Evolutionary conservation across 2,113 vertebrate species (phyloP).

Genomic region (Orycteropus afer): DNA sequence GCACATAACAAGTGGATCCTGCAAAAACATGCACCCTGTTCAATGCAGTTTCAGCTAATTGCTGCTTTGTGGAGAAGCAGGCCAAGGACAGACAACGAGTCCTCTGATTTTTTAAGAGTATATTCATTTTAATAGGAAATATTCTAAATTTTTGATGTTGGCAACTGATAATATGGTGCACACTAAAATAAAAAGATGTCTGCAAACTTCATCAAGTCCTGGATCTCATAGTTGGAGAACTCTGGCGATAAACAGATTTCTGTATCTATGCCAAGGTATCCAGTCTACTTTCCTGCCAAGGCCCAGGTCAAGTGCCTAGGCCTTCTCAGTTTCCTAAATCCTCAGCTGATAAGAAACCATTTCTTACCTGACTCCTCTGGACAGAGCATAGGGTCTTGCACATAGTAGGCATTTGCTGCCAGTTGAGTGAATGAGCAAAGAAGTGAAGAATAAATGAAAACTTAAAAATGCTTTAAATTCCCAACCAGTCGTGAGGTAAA

Average conservation of each 20-base stretch:
- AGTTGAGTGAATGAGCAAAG: background rate
- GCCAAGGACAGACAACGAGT: background rate
- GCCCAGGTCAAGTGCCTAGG: background rate
- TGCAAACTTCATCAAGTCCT: background rate
- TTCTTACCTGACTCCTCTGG: background rate
- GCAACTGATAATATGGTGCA: background rate
- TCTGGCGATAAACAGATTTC: background rate
- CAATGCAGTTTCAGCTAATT: background rate
- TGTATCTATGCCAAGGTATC: background rate
- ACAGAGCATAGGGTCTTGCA: background rate
- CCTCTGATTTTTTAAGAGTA: background rate
- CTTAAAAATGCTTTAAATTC: background rate
- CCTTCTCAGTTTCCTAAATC: background rate
- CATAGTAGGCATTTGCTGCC: background rate
- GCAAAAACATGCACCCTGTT: background rate
- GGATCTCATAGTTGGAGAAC: background rate
- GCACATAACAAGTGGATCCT: too few relatives aligned
- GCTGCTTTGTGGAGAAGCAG: background rate
- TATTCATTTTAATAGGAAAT: background rate
- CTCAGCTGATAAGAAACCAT: background rate
- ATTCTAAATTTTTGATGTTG: background rate
- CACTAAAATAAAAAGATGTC: background rate
- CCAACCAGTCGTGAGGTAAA: background rate
- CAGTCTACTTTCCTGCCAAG: background rate
- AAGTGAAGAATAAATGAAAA: background rate